These are phyloP conservation scores for Lasioglossum pauxillum DNA, from an alignment of 2,888 invertebrate genomes.

Conservation along the genomic window DNA sequence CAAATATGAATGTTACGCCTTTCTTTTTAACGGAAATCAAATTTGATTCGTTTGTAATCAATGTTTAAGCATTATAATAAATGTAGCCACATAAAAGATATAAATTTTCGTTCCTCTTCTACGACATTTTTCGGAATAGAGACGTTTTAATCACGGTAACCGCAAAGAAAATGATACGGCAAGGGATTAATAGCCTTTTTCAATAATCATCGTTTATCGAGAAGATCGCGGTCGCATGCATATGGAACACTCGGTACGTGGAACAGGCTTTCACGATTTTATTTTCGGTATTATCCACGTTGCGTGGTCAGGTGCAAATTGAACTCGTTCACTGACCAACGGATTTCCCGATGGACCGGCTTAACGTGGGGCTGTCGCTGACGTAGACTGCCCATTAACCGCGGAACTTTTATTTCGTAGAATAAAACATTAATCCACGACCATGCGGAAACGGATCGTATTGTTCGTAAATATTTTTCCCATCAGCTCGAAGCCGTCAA, in stretches of 20 bases:
- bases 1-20: no score
- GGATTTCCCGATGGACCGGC: conserved; percentile 41
- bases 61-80: no score
- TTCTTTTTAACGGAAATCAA: no score
- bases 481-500: background rate
- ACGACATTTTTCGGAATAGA: no score
- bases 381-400: conserved; percentile 31
- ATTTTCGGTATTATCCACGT: conserved; percentile 26
- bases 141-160: no score
- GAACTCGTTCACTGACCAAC: conserved; percentile 20
- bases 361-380: conserved; percentile 16
- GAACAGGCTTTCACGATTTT: conserved; percentile 15
- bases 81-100: no score
- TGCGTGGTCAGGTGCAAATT: conserved; percentile 24
- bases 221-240: background rate
- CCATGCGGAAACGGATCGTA: background rate
- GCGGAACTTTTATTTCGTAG: conserved; percentile 12
- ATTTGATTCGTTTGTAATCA: no score
- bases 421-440: conserved; percentile 12
- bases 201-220: background rate
- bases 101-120: no score
- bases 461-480: background rate
- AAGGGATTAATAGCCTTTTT: no score
- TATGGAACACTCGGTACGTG: background rate
- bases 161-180: no score